Percentiles rank a stretch among this genome's conserved stretches.
These are phyloP conservation scores for Caenorhabditis briggsae DNA, from an alignment of 1,140 invertebrate species.

Conservation along the genomic window DNA sequence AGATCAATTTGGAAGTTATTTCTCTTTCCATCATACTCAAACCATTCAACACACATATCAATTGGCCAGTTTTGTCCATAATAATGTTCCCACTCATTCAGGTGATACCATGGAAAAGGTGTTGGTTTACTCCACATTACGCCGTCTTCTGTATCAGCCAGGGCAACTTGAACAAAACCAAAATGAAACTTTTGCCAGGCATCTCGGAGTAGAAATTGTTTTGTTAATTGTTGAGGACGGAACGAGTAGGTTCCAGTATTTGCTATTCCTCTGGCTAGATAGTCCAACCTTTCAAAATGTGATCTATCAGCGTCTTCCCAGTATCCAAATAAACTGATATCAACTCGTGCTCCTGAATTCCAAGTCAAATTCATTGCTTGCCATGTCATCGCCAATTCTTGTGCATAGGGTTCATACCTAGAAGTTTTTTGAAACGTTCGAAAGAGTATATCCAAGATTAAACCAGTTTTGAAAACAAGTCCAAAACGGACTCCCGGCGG, in stretches of 20 bases:
- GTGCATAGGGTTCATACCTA: constrained; percentile 64
- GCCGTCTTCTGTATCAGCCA: constrained; percentile 79
- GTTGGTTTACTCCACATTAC: constrained; percentile 90
- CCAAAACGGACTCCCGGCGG: too few species aligned
- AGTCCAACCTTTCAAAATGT: constrained; percentile 65
- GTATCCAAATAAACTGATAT: constrained; percentile 67
- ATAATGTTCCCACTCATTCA: constrained; percentile 86
- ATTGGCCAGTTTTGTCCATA: constrained; percentile 84
- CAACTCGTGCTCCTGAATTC: constrained; percentile 63
- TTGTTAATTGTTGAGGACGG: constrained; percentile 56
- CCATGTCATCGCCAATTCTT: constrained; percentile 64
- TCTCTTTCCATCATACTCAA: constrained; percentile 84
- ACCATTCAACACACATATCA: constrained; percentile 88
- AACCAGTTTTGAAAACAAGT: too few species aligned
- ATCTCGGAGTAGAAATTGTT: constrained; percentile 58
- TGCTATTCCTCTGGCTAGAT: constrained; percentile 61
- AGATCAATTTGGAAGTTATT: constrained; percentile 68
- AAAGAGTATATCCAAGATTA: too few species aligned
- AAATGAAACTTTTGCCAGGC: constrained; percentile 66
- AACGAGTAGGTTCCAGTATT: constrained; percentile 66
- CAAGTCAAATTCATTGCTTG: constrained; percentile 67
- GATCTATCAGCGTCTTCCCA: constrained; percentile 69
- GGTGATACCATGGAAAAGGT: constrained; percentile 91
- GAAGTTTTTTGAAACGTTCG: neutral
- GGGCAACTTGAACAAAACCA: constrained; percentile 66